Base-by-base conservation (phyloP, 2,797 vertebrate genomes). In the Ciconia nigra region DNA sequence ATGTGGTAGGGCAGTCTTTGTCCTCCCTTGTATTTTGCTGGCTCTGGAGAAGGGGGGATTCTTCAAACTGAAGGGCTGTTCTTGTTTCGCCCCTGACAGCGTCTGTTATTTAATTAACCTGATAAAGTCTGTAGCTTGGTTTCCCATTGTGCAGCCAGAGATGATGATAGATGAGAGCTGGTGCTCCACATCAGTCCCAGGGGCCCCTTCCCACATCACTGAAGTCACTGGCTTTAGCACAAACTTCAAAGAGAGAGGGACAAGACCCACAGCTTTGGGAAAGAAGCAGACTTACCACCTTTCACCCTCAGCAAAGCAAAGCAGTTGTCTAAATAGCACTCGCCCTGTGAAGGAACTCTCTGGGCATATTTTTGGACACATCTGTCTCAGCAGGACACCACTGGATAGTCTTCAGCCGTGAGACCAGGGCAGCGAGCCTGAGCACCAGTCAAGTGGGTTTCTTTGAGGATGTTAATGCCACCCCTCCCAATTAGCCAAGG, bases 101-200 rank as follows among this genome's bases (percentile, higher is more conserved):
- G 1, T 57, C 61, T 71, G 61, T 76, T 94, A 78, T 85, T 96
- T 78, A 89, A 92, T 93, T 93, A 93, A 66, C 81, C 52, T 89
- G 44, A 12, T 83, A 10, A 78, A 61, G 67, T 28, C 57, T 67
- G n/a, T 51, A 78, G 24, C 88, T 86, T 2, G 1, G 29, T 66
- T 95, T 71, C 35, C 77, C 33, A 6, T 9, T 63, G 19, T 29
- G 57, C 21, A 63, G n/a, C 22, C 72, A 46, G 59, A 59, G n/a
- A 57, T 67, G 37, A 22, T 39, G 57, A 20, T 3, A 57, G 29
- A 11, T 24, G 54, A 80, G 77, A 87, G 42, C 69, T 79, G 31
- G 42, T 44, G 58, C 44, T 37, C 58, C 2, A 3, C 46, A 52
- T n/a, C 51, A 47, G 19, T 29, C 39, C 58, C 67, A 61, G 15